Percentiles rank a stretch among this genome's conserved stretches.
Evolutionary conservation across 2,113 vertebrate genomes (phyloP).

Genomic region (Calyptomena viridis): DNA sequence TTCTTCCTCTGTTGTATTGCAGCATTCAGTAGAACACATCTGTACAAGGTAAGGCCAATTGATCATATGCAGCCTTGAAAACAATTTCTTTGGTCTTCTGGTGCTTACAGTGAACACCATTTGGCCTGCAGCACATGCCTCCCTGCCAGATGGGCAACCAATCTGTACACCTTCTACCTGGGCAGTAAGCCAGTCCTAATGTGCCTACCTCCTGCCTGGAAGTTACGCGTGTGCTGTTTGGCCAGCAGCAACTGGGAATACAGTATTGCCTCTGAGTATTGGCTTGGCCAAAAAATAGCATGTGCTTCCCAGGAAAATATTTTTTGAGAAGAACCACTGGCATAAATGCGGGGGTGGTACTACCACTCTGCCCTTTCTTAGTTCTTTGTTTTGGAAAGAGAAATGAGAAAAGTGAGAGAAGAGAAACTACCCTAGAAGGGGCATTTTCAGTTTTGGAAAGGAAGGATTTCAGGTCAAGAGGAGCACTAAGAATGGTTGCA

Average conservation of each 20-base stretch:
- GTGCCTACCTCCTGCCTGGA: conserved; percentile 57
- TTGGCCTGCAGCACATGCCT: conserved; percentile 24
- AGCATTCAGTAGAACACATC: background rate
- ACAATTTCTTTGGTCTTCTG: conserved; percentile 17
- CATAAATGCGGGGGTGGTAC: background rate
- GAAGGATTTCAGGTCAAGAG: background rate
- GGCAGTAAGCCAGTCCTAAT: conserved; percentile 33
- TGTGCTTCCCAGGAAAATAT: conserved; percentile 41
- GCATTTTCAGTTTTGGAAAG: background rate
- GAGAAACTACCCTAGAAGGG: background rate
- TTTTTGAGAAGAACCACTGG: background rate
- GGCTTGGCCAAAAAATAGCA: background rate
- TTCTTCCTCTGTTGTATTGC: background rate
- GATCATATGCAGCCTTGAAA: conserved; percentile 3
- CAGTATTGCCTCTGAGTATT: background rate
- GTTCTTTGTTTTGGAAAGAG: conserved; percentile 1
- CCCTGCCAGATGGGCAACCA: conserved; percentile 53
- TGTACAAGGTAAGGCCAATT: background rate
- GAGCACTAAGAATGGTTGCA: background rate
- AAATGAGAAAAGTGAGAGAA: background rate
- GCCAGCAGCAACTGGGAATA: conserved; percentile 23
- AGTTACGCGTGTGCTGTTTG: background rate
- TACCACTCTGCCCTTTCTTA: background rate
- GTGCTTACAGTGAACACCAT: background rate
- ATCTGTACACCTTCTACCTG: background rate